Conservation (phyloP, 92 coral and sea anemone genomes). For the Epizoanthus rinbou region DNA sequence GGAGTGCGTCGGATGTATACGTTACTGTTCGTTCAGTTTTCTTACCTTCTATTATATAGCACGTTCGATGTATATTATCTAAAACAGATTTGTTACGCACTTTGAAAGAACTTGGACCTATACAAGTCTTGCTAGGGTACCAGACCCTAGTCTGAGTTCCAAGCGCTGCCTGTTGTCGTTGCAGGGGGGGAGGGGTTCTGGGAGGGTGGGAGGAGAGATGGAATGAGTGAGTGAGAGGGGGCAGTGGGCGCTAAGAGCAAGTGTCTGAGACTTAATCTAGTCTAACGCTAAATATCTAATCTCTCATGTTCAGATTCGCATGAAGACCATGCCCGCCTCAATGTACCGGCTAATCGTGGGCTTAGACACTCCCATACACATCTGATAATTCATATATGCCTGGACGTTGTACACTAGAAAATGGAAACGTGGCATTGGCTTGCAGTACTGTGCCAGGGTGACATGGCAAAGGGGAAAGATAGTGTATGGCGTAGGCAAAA, state of each 20-base stretch:
- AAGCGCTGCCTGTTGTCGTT: not conserved
- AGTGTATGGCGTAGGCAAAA: not conserved
- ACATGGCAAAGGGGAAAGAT: not conserved
- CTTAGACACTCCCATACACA: slow-evolving; percentile 87
- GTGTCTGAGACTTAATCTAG: not conserved
- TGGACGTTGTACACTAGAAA: not conserved
- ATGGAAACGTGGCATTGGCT: not conserved
- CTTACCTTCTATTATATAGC: no score
- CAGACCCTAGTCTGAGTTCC: not conserved
- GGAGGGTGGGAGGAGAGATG: no score
- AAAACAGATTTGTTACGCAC: no score
- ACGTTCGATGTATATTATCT: no score
- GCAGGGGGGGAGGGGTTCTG: not conserved
- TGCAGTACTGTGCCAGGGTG: not conserved
- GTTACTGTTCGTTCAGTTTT: no score
- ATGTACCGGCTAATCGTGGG: slow-evolving; percentile 97
- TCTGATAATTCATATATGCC: slow-evolving; percentile 49
- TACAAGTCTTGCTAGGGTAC: not conserved
- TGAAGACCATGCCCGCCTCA: slow-evolving; percentile 99
- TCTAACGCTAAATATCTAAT: not conserved
- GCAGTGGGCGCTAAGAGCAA: no score
- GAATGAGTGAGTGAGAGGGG: no score
- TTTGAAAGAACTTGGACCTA: no score
- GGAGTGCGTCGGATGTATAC: no score
- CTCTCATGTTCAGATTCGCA: slow-evolving; percentile 72